phyloP scores from a whole-genome alignment of 2,888 invertebrate species.

The Odontomyia ornata region DNA sequence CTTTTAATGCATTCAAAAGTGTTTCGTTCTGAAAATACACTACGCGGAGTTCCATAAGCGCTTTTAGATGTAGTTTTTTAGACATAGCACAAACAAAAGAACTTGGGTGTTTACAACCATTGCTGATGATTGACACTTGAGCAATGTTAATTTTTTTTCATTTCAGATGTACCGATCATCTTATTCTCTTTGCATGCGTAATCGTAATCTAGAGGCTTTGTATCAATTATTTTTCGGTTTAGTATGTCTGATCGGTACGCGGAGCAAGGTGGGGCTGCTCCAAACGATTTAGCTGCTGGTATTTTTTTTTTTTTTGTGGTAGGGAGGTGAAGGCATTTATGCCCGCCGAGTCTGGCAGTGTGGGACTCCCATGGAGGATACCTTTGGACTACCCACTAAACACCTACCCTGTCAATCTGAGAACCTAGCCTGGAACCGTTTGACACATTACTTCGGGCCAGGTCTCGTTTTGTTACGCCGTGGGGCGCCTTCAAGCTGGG shows the following conservation, averaged over 20 bases:
- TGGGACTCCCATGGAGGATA: too few relatives aligned
- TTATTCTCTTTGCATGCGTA: slow-evolving; percentile 11
- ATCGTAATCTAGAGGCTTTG: too few relatives aligned
- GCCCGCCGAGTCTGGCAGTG: too few relatives aligned
- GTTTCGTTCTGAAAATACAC: slow-evolving; percentile 54
- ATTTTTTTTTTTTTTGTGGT: too few relatives aligned
- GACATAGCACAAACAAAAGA: slow-evolving; percentile 57
- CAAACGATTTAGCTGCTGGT: slow-evolving; percentile 13
- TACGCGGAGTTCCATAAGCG: slow-evolving; percentile 55
- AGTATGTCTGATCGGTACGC: neutral
- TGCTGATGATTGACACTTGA: slow-evolving; percentile 56
- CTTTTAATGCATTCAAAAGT: neutral
- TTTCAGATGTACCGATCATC: neutral
- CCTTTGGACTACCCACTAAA: too few relatives aligned
- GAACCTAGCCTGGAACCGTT: too few relatives aligned
- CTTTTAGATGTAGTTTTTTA: slow-evolving; percentile 52
- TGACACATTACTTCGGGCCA: too few relatives aligned
- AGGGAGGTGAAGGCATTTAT: too few relatives aligned
- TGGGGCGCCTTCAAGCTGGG: too few relatives aligned
- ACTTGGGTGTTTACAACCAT: slow-evolving; percentile 59
- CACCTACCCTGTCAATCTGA: too few relatives aligned
- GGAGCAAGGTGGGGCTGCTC: slow-evolving; percentile 27
- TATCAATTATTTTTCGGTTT: neutral
- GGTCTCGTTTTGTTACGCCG: too few relatives aligned
- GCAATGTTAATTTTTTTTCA: neutral